Conservation (phyloP, 2,113 vertebrate species). For the Gymnocephalus cernua region DNA sequence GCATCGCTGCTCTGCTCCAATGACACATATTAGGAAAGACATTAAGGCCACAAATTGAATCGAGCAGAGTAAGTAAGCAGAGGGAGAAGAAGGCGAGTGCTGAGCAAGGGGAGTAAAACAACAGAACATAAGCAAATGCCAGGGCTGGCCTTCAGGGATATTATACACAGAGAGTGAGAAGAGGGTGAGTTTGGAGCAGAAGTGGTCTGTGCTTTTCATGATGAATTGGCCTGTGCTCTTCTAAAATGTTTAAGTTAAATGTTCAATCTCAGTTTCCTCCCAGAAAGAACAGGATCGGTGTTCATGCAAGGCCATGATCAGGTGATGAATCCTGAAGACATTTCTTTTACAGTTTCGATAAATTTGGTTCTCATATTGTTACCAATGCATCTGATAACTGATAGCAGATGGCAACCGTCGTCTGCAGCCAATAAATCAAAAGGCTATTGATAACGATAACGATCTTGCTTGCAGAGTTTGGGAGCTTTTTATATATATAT, state of each 20-base stretch:
- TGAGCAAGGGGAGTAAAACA: conserved; percentile 37
- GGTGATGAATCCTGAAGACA: not conserved
- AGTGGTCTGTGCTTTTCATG: conserved; percentile 18
- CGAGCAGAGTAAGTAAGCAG: conserved; percentile 46
- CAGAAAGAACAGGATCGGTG: not conserved
- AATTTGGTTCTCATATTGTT: not conserved
- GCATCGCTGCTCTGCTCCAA: conserved; percentile 48
- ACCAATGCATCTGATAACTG: not conserved
- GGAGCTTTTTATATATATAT: not conserved
- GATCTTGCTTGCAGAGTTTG: not conserved
- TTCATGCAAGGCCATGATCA: not conserved
- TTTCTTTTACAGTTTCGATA: not conserved
- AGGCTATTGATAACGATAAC: not conserved
- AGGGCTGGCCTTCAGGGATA: conserved; percentile 48
- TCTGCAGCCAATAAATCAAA: not conserved
- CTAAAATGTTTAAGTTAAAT: not conserved
- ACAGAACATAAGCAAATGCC: conserved; percentile 57
- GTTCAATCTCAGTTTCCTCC: not conserved
- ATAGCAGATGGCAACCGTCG: too few relatives aligned
- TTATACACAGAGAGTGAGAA: conserved; percentile 38
- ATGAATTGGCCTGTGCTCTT: conserved; percentile 16
- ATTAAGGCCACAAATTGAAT: conserved; percentile 71
- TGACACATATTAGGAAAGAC: conserved; percentile 72
- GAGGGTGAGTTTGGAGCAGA: conserved; percentile 16
- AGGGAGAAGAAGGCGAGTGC: conserved; percentile 38